Evolutionary conservation across 2,113 vertebrate species (phyloP).

Genomic region (Tupaia tana): DNA sequence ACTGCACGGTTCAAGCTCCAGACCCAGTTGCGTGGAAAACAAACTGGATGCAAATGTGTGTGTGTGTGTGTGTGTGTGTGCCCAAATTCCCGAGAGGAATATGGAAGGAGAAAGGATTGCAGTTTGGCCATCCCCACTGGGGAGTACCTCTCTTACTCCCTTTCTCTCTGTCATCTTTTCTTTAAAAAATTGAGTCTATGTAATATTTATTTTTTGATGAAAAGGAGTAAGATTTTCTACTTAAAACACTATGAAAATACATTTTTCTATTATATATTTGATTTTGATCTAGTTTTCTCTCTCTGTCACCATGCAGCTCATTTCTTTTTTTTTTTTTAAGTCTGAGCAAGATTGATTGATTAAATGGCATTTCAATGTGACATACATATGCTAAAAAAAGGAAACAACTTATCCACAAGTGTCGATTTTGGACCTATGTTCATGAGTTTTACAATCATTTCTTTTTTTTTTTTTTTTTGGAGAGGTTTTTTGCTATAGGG

Average conservation of each 20-base stretch:
- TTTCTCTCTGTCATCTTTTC: too few species aligned
- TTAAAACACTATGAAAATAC: not conserved
- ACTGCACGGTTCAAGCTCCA: too few species aligned
- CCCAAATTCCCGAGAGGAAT: too few species aligned
- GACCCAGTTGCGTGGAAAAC: too few species aligned
- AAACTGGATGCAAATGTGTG: too few species aligned
- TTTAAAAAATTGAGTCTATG: not conserved
- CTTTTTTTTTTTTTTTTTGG: too few species aligned
- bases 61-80: too few species aligned
- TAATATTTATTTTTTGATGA: not conserved
- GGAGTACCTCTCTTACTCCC: too few species aligned
- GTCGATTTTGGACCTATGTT: not conserved
- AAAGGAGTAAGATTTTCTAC: conserved; percentile 5
- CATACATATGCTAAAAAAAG: not conserved
- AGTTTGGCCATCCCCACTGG: too few species aligned
- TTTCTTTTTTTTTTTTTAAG: not conserved
- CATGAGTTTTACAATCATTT: not conserved
- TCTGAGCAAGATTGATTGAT: not conserved
- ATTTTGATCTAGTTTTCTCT: not conserved
- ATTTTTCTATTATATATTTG: not conserved
- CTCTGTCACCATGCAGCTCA: not conserved
- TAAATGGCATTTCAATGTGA: not conserved
- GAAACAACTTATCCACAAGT: not conserved
- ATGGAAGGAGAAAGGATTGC: too few species aligned
- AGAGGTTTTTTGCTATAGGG: too few species aligned